A percentile compares a stretch with the other conserved stretches of the same genome.
phyloP scores from a whole-genome alignment of 37 sponge, comb jelly and placozoan species.

The Halichondria panicea region DNA sequence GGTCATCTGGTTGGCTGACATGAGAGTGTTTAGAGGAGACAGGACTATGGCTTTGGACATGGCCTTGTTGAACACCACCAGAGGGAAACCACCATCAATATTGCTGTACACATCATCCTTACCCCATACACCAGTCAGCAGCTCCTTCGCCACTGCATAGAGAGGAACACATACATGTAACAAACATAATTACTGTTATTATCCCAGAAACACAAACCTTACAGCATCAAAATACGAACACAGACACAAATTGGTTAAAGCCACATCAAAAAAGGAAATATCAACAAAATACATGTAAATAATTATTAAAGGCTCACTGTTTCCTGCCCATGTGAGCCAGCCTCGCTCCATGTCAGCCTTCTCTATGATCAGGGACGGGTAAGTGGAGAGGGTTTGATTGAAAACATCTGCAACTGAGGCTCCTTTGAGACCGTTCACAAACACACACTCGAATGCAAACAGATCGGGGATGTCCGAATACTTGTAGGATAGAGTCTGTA shows the following conservation, averaged over 20 bases:
- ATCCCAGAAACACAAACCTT: neutral
- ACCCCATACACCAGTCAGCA: conserved; percentile 18
- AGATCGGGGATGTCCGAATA: conserved; percentile 27
- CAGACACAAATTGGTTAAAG: neutral
- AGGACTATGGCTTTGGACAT: conserved; percentile 65
- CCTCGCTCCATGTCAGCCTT: conserved; percentile 32
- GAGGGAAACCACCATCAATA: conserved; percentile 71
- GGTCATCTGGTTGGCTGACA: conserved; percentile 60
- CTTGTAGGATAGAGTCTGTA: conserved; percentile 20
- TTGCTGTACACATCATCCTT: conserved; percentile 7
- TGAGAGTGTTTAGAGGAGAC: conserved; percentile 64
- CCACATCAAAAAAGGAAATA: neutral
- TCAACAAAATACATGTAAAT: neutral
- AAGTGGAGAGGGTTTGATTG: conserved; percentile 29
- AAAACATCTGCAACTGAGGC: conserved; percentile 7
- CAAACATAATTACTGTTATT: too few species aligned
- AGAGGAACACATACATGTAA: neutral
- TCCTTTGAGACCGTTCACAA: conserved; percentile 12
- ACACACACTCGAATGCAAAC: conserved; percentile 29
- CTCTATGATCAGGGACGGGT: conserved; percentile 51
- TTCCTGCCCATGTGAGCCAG: conserved; percentile 58
- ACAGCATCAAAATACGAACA: neutral
- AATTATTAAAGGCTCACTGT: conserved; percentile 40
- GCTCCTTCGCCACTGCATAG: conserved; percentile 8
- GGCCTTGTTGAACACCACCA: conserved; percentile 53